Evolutionary conservation across 2,888 invertebrate species (phyloP).

Genomic region (Macaria notata): DNA sequence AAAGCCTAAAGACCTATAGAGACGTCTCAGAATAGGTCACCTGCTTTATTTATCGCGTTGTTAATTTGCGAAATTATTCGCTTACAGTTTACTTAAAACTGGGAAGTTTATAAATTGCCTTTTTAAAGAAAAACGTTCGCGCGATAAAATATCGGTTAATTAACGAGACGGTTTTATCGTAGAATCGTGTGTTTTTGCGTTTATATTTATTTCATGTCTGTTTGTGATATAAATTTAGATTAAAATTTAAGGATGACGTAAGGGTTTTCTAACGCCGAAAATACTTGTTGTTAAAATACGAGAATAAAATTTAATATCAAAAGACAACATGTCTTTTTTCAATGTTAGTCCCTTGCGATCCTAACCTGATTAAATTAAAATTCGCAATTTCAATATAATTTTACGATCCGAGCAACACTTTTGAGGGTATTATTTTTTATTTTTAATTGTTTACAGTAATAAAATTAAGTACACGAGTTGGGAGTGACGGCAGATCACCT

Average conservation of each 20-base stretch:
- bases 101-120: slow-evolving; percentile 19
- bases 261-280: no score
- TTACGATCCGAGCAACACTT: neutral
- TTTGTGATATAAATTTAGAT: no score
- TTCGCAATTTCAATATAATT: neutral
- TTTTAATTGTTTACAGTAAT: slow-evolving; percentile 10
- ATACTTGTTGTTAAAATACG: no score
- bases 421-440: slow-evolving; percentile 5
- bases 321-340: no score
- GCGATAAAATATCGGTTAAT: slow-evolving; percentile 10
- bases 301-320: no score
- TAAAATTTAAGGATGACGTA: no score
- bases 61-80: slow-evolving; percentile 39
- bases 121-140: slow-evolving; percentile 12
- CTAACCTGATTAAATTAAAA: neutral
- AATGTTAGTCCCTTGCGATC: neutral
- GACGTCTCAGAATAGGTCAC: slow-evolving; percentile 36
- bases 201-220: no score
- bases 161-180: slow-evolving; percentile 1
- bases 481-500: slow-evolving; percentile 26
- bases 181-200: neutral
- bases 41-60: slow-evolving; percentile 40
- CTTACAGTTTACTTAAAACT: slow-evolving; percentile 26
- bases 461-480: slow-evolving; percentile 9
- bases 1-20: slow-evolving; percentile 27